Base-by-base conservation (phyloP, 2,888 invertebrate genomes). In the Rotaria macrura region DNA sequence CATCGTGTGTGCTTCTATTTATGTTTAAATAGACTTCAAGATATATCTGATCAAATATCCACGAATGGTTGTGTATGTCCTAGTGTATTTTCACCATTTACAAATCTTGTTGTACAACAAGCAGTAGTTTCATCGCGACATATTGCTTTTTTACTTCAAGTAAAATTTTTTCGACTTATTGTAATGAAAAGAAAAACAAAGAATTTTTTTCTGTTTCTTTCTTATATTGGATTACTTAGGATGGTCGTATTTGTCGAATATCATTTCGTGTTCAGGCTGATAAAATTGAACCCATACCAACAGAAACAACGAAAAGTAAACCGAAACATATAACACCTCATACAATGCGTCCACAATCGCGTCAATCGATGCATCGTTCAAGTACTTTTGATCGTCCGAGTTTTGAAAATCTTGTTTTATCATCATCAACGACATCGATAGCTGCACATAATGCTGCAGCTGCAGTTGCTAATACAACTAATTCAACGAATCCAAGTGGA, bases 51-150 rank as follows among this genome's bases (percentile, higher is more conserved):
- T 79, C 43, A 79, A 79, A 79, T 79, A 40, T 34, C 79, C 25
- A 43, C 79, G 43, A 79, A 79, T 79, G 79, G 43, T 79, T 79
- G 43, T 79, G 25, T 14, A 43, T 79, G 79, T 79, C 79, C 79
- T n/a, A 79, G n/a, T 79, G 79, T 79, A 25, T 79, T 79, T 79
- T 25, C 79, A 2, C 55, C 79, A 79, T 84, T 86, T 49, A 84
- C 54, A 43, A 86, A 84, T 86, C 40, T 86, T 52, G 84, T 86
- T 47, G 84, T 86, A 29, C 55, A 86, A 72, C 83, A 74, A 57
- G 86, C 57, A 54, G 74, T 74, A 54, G 29, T 86, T 20, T 84
- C 84, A 40, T 47, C 40, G 7, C 34, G 74, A 34, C 55, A 86
- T 74, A 84, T 86, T 72, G 86, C 84, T n/a, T 84, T 86, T 17